phyloP scores from a whole-genome alignment of 2,797 vertebrate genomes.

The Rhinogobio ventralis region DNA sequence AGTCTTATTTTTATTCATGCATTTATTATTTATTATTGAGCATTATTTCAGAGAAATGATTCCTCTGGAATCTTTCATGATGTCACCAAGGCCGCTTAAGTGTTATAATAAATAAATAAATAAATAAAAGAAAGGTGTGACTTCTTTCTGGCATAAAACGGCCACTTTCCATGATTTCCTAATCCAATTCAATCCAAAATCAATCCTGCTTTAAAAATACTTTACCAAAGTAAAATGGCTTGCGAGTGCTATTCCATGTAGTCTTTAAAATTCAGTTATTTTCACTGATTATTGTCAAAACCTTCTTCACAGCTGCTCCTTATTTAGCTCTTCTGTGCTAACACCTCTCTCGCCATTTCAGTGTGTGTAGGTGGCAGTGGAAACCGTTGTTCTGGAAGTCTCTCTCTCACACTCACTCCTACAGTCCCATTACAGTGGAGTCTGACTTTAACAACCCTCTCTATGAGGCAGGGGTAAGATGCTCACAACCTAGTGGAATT shows the following conservation, averaged over 20 bases:
- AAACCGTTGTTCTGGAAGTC: slow-evolving; percentile 92
- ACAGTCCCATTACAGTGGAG: slow-evolving; percentile 93
- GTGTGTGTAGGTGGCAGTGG: slow-evolving; percentile 88
- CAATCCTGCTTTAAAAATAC: background rate
- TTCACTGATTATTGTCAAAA: background rate
- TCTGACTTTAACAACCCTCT: slow-evolving; percentile 94
- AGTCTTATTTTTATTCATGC: background rate
- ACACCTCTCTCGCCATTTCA: slow-evolving; percentile 56
- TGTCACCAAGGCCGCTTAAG: too few species aligned
- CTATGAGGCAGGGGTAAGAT: slow-evolving; percentile 92
- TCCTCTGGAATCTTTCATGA: too few species aligned
- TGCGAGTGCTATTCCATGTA: background rate
- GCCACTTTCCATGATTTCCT: background rate
- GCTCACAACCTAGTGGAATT: background rate
- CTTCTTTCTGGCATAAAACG: background rate
- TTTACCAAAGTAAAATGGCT: background rate
- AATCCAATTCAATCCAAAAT: background rate
- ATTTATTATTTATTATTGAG: background rate
- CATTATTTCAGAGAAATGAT: background rate
- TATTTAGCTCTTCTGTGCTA: slow-evolving; percentile 4
- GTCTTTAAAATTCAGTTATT: background rate
- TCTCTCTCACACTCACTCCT: slow-evolving; percentile 90
- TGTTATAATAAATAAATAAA: too few species aligned
- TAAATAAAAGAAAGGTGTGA: background rate
- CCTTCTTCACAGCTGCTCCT: background rate